Percentiles rank a stretch among this genome's conserved stretches.
phyloP scores from a whole-genome alignment of 1,140 invertebrate species.

The Triops longicaudatus region DNA sequence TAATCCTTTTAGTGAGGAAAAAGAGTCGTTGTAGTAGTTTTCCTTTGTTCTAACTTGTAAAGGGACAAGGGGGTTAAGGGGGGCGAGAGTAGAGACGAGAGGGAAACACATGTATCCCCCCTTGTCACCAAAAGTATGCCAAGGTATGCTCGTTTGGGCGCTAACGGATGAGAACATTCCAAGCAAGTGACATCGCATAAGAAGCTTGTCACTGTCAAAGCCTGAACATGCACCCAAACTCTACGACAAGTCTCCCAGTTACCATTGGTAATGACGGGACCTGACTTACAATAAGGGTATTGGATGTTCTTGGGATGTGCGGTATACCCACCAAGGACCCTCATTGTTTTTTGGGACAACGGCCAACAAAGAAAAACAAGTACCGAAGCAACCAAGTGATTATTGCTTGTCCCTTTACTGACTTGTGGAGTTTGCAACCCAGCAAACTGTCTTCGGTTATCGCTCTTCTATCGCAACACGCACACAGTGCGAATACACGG shows the following conservation, averaged over 20 bases:
- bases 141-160: conserved; percentile 11
- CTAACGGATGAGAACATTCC: conserved; percentile 10
- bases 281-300: conserved; percentile 3
- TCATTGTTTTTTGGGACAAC: background rate
- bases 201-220: conserved; percentile 11
- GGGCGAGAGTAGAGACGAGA: background rate
- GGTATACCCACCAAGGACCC: background rate
- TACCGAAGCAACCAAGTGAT: background rate
- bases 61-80: background rate
- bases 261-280: conserved; percentile 1
- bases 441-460: no score
- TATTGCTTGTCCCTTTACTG: background rate
- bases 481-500: no score
- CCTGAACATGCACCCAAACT: background rate
- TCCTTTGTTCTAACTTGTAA: background rate
- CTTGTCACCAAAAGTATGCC: background rate
- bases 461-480: no score
- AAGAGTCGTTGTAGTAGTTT: conserved; percentile 5
- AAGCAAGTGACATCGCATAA: conserved; percentile 11
- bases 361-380: background rate
- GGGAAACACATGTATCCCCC: background rate
- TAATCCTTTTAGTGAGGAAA: background rate
- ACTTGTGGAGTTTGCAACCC: no score
- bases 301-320: background rate
- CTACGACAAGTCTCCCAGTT: background rate